Evolutionary conservation across 2,113 vertebrate genomes (phyloP), one percentile per base, ranked within the genome.

Genomic region (Danio rerio): DNA sequence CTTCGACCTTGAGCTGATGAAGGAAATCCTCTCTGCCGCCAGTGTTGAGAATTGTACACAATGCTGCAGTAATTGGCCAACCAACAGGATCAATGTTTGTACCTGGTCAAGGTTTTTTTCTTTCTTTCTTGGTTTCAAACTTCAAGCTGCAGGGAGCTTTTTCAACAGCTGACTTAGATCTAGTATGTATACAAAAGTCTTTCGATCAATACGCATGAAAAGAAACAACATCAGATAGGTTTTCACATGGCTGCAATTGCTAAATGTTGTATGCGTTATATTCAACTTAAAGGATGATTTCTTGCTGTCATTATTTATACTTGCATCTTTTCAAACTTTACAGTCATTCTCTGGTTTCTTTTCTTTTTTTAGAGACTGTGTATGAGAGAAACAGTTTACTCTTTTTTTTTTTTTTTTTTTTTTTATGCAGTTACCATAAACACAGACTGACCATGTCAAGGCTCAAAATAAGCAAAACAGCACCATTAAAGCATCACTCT

Each of bases 31-130:
- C 50, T 71, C n/a, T 59, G 73, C 61, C 5, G 47, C 49, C 18
- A 65, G 53, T 72, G 53, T 20, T 65, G 62, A 43, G 43, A 13
- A 78, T 72, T 75, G 45, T 78, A 61, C 47, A 73, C 47, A 56
- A 50, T 68, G 21, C 45, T 61, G 20, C 75, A 65, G 55, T 61
- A 83, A 86, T 21, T 83, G 70, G 20, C 16, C 9, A 52, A 68
- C 13, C 45, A 20, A 31, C 18, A 52, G 15, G 59, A 73, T 75
- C 21, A 75, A 75, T 75, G 80, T 66, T 56, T 47, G 49, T 45
- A 20, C 49, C 45, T 84, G 4, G 68, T 21, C 7, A 71, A 81
- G 68, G 71, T 73, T 50, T 74, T 50, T 73, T 53, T 3, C 9
- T 16, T 55, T 15, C 6, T 45, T 63, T 63, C 6, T 31, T 63